Evolutionary conservation across 2,888 invertebrate species (phyloP), one percentile per base, ranked within the genome.

Genomic region (Caenorhabditis uteleia): DNA sequence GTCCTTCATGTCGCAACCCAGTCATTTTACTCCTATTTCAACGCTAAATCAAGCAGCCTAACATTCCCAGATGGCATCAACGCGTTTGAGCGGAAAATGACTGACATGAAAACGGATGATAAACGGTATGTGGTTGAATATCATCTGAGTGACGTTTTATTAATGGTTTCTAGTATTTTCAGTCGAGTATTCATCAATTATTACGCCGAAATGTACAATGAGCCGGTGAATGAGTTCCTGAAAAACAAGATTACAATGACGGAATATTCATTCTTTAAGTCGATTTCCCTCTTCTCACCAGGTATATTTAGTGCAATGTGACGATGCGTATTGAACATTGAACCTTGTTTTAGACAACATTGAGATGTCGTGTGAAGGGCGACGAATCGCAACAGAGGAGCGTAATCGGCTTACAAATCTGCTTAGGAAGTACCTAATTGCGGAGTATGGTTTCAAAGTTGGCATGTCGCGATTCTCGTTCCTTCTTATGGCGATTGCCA

Each of bases 1-100:
- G 47, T 68, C 1, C 55, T 71, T 0, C 65, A 72, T 21, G 65
- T 75, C 12, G 54, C 67, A 12, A 59, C 58, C 0, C 72, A 75
- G 50, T 60, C 75, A 0, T 72, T 60, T 26, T 75, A 70, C 42
- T 72, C 75, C 2, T 68, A 51, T 38, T 60, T 56, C 16, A 62
- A 70, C 27, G 48, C 58, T 16, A 69, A 74, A 43, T 48, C 54
- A 1, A 59, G 50, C 10, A 58, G 50, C 10, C 29, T 74, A 2
- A 61, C 59, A 6, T 74, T 69, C 49, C 74, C 74, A 8, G 74
- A 74, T 48, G 71, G 71, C 1, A 36, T 57, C 3, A 65, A 70
- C 26, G 69, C 68, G 12, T 53, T 65, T 16, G 58, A 59, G 31
- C 16, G 38, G 14, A 61, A 64, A 26, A 36, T 60, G 49, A 18